Evolutionary conservation across 2,888 invertebrate genomes (phyloP).

Genomic region (Thereva nobilitata): DNA sequence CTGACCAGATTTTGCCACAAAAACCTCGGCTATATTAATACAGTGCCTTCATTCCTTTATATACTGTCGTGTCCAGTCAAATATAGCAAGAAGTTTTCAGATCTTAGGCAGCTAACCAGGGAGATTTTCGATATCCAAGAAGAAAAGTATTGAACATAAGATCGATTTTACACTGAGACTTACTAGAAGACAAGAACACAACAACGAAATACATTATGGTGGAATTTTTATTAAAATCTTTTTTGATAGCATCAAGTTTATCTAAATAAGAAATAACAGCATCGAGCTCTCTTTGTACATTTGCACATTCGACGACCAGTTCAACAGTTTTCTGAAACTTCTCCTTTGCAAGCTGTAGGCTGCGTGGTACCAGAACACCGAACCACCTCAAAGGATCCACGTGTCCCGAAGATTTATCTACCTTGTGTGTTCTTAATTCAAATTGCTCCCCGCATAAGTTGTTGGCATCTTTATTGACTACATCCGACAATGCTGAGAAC

Average conservation of each 20-base stretch:
- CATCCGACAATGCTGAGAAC: slow-evolving; percentile 58
- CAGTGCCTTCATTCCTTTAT: no score
- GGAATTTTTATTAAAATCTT: no score
- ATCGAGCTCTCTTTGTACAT: slow-evolving; percentile 67
- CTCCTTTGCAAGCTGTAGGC: slow-evolving; percentile 73
- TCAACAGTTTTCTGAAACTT: slow-evolving; percentile 73
- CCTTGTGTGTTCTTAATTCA: slow-evolving; percentile 51
- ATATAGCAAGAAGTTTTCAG: no score
- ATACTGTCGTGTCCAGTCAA: no score
- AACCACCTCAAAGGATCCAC: slow-evolving; percentile 82
- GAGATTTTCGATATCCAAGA: no score
- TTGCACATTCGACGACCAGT: slow-evolving; percentile 69
- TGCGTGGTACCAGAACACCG: slow-evolving; percentile 81
- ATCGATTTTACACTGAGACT: no score
- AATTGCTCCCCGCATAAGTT: slow-evolving; percentile 48
- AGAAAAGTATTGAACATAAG: no score
- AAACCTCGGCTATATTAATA: no score
- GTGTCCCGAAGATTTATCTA: slow-evolving; percentile 55
- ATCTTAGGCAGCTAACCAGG: no score
- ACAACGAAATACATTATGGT: no score
- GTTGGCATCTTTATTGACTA: slow-evolving; percentile 58
- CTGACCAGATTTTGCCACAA: no score
- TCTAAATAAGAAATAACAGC: slow-evolving; percentile 42
- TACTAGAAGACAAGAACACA: no score
- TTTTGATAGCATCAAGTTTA: slow-evolving; percentile 15